Conservation (phyloP, 2,113 vertebrate genomes). For the Phoxinus phoxinus region DNA sequence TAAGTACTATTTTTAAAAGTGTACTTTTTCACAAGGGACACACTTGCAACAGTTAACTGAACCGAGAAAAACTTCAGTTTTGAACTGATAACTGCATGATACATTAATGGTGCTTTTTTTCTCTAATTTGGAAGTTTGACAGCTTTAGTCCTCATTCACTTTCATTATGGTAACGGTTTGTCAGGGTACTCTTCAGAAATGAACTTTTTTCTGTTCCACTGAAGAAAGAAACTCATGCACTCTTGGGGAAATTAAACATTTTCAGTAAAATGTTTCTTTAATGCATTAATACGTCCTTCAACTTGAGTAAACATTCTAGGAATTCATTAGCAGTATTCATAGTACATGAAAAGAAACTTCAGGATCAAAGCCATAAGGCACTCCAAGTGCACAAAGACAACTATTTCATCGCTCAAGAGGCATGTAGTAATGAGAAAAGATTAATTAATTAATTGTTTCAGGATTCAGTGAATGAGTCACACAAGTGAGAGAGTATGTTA, state of each 20-base stretch:
- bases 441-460: constrained; percentile 56
- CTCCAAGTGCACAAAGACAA: constrained; percentile 30
- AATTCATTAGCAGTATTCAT: not conserved
- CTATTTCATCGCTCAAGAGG: constrained; percentile 58
- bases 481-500: not conserved
- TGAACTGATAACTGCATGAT: too few species aligned
- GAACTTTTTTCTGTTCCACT: not conserved
- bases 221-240: not conserved
- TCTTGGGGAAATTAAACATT: not conserved
- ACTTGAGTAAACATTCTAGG: not conserved
- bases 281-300: not conserved
- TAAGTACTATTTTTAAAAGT: too few species aligned
- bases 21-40: too few species aligned
- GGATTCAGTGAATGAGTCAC: not conserved
- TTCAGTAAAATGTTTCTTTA: not conserved
- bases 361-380: not conserved
- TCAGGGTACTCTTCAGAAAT: not conserved
- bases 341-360: constrained; percentile 9
- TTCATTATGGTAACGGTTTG: not conserved
- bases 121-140: not conserved
- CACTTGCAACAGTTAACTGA: too few species aligned
- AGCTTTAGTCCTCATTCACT: not conserved
- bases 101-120: too few species aligned
- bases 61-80: too few species aligned
- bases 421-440: constrained; percentile 52